A percentile compares a stretch with the other conserved stretches of the same genome.
These are phyloP conservation scores for human DNA, from an alignment of 2,113 vertebrate genomes.

Conservation along the genomic window GRCh38 chr2:58252501-58253000, in stretches of 20 bases:
- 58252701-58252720: too few species aligned
- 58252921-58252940: not conserved
- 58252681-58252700: too few species aligned
- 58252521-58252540: too few species aligned
- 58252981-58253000: not conserved
- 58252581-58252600: too few species aligned
- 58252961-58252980: not conserved
- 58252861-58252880: not conserved
- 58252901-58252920: not conserved
- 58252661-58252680: too few species aligned
- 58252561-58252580: too few species aligned
- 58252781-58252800: not conserved
- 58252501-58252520: too few species aligned
- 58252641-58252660: too few species aligned
- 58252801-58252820: not conserved
- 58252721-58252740: not conserved
- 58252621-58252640: too few species aligned
- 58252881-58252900: not conserved
- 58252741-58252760: not conserved
- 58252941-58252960: not conserved
- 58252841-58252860: not conserved
- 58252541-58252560: too few species aligned
- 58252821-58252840: conserved; percentile 10
- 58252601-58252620: too few species aligned
- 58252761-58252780: not conserved